These are phyloP conservation scores for Mirounga angustirostris DNA, from an alignment of 2,113 vertebrate species.

Conservation along the genomic window DNA sequence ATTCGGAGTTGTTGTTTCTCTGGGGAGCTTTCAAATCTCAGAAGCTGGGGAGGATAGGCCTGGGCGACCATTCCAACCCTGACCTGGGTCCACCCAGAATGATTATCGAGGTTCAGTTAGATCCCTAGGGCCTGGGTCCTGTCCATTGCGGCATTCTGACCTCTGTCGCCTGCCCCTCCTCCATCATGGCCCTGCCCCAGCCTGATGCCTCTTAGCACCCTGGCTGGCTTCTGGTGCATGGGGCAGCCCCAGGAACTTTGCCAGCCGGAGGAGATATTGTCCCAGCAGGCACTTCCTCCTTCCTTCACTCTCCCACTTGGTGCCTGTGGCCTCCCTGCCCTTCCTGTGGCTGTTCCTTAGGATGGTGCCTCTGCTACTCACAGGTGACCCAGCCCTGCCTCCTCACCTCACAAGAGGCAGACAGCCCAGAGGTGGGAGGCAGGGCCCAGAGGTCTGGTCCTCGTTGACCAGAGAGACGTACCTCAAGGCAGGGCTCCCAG, in stretches of 20 bases:
- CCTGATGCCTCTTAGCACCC: neutral
- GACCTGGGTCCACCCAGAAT: neutral
- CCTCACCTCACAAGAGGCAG: neutral
- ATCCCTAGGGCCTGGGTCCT: neutral
- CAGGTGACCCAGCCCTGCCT: neutral
- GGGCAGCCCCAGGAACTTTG: neutral
- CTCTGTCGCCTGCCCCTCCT: neutral
- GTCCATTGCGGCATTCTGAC: neutral
- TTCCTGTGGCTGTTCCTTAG: neutral
- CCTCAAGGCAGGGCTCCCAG: accelerated
- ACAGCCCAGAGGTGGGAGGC: neutral
- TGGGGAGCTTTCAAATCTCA: neutral
- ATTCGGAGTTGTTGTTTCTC: neutral
- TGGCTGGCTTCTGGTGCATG: neutral
- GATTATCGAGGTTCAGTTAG: neutral
- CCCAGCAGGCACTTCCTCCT: neutral
- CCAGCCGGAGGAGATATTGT: neutral
- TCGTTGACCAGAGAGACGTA: neutral
- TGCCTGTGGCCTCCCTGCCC: neutral
- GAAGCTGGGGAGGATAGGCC: neutral
- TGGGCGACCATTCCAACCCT: neutral
- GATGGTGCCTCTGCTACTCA: neutral
- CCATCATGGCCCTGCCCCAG: accelerated
- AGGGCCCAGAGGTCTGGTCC: neutral
- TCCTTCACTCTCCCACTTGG: no score